Evolutionary conservation across 2,888 invertebrate genomes (phyloP).

Genomic region (Rhagonycha fulva): DNA sequence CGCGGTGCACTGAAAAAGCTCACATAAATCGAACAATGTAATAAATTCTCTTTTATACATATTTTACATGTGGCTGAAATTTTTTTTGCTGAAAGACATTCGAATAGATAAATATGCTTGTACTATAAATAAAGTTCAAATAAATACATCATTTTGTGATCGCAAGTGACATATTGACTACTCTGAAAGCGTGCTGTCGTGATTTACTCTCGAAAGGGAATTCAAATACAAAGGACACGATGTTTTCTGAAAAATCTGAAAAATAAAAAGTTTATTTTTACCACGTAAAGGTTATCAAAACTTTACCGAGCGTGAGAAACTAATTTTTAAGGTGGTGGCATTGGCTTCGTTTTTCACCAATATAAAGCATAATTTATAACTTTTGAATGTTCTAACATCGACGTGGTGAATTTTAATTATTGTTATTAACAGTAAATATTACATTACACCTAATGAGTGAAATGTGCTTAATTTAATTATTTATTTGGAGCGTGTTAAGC

Average conservation of each 20-base stretch:
- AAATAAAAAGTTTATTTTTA: neutral
- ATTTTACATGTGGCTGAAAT: neutral
- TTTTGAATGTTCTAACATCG: neutral
- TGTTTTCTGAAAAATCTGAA: neutral
- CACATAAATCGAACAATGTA: neutral
- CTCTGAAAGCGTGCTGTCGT: conserved; percentile 31
- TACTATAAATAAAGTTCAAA: conserved; percentile 13
- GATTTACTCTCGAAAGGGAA: conserved; percentile 25
- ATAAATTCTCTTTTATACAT: neutral
- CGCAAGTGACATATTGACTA: conserved; percentile 34
- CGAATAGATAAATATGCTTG: conserved; percentile 14
- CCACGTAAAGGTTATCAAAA: neutral
- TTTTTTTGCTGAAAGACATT: neutral
- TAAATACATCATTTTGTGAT: conserved; percentile 28
- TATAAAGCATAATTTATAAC: neutral
- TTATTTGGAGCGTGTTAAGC: neutral
- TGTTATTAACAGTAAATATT: neutral
- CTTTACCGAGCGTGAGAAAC: neutral
- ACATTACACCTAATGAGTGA: neutral
- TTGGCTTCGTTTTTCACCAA: neutral
- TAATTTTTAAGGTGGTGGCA: neutral
- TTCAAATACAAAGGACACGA: neutral
- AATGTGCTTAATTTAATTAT: neutral
- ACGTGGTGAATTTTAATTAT: neutral
- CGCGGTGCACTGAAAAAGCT: neutral